Evolutionary conservation across 2,113 vertebrate species (phyloP).

Genomic region (Syngnathus floridae): DNA sequence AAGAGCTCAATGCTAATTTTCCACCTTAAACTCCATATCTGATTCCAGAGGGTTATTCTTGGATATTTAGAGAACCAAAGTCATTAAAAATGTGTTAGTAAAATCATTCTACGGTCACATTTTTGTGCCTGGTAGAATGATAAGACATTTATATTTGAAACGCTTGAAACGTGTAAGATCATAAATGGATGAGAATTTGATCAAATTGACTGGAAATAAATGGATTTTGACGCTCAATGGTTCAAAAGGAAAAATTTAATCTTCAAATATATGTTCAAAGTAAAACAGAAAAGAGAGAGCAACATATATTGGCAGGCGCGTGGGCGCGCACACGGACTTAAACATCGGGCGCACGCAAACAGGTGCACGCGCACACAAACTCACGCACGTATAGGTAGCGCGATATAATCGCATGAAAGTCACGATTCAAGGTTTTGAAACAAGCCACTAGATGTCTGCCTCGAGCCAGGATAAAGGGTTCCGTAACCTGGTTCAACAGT

Average conservation of each 20-base stretch:
- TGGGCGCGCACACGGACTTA: no score
- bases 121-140: no score
- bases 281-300: not conserved
- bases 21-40: not conserved
- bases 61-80: not conserved
- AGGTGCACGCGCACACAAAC: not conserved
- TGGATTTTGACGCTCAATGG: no score
- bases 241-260: not conserved
- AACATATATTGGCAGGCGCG: no score
- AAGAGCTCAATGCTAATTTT: not conserved
- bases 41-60: not conserved
- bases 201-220: no score
- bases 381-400: not conserved
- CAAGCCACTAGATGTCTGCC: slow-evolving; percentile 52
- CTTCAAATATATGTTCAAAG: not conserved
- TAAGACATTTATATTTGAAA: no score
- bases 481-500: not conserved
- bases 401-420: no score
- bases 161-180: no score
- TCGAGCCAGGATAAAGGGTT: not conserved
- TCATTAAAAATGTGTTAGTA: no score
- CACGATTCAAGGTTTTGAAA: not conserved
- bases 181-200: no score
- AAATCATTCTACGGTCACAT: no score
- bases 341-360: no score